Base-by-base conservation (phyloP, 2,888 invertebrate genomes). In the Drosophila pseudotalamancana region DNA sequence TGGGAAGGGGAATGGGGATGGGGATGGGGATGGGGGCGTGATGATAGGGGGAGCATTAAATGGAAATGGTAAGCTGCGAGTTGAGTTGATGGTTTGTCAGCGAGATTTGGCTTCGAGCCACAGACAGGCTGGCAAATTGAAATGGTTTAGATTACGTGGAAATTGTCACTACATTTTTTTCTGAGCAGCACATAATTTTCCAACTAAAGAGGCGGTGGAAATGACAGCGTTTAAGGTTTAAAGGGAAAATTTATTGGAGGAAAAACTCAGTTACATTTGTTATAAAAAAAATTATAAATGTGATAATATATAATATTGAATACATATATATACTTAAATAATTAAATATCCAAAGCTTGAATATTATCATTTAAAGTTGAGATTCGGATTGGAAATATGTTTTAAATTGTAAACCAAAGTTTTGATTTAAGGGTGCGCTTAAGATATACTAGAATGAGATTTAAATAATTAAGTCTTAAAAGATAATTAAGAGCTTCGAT, bases 41-140 rank as follows among this genome's bases (percentile, higher is more conserved):
- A 6, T 37, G 32, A 31, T 9, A 49, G 18, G 42, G 43, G 29
- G 19, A 27, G 25, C 51, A 39, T 48, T 31, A 43, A 46, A 25
- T 45, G 14, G 42, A 23, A 50, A 34, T 31, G 46, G 43, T 32
- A 49, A 50, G 32, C 19, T 43, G n/a, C 31, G 51, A 48, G 54
- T 64, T 56, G 21, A 53, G 48, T 67, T 68, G 61, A 64, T 37
- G 69, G 56, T 50, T 56, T 64, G 51, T 56, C 69, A 73, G 50
- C 35, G n/a, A 62, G 45, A 37, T 48, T 53, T 69, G 31, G 75
- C 82, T 83, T 75, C 51, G 16, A 80, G 82, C 78, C 70, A 61
- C 76, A 82, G 86, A 82, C 82, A 77, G 79, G 32, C 48, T 35
- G 56, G 51, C 64, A 86, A 86, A 82, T 80, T 83, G 83, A 82